These are phyloP conservation scores for Cetonia aurata DNA, from an alignment of 2,888 invertebrate genomes.

Conservation along the genomic window DNA sequence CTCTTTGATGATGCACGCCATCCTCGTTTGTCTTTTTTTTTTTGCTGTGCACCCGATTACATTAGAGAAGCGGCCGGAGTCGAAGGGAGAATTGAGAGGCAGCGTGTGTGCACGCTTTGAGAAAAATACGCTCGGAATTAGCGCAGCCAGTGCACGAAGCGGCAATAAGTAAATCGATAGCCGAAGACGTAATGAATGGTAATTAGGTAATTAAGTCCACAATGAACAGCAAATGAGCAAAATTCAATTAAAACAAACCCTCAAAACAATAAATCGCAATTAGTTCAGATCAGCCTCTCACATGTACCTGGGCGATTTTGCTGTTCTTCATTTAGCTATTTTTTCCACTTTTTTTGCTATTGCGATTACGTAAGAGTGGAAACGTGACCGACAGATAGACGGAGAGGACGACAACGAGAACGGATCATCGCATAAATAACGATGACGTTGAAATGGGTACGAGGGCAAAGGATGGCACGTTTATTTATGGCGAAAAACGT, in stretches of 20 bases:
- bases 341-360: slow-evolving; percentile 44
- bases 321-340: slow-evolving; percentile 27
- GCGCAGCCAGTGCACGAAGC: slow-evolving; percentile 36
- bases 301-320: slow-evolving; percentile 31
- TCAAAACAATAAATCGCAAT: slow-evolving; percentile 62
- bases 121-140: slow-evolving; percentile 27
- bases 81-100: slow-evolving; percentile 19
- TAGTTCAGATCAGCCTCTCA: slow-evolving; percentile 57
- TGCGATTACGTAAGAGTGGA: slow-evolving; percentile 56
- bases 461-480: slow-evolving; percentile 33
- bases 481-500: slow-evolving; percentile 24
- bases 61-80: slow-evolving; percentile 25
- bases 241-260: slow-evolving; percentile 63
- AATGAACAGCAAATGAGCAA: slow-evolving; percentile 58
- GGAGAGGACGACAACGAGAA: slow-evolving; percentile 16
- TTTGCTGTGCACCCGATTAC: not conserved
- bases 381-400: slow-evolving; percentile 55
- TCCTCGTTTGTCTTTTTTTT: slow-evolving; percentile 19
- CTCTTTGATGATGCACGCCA: slow-evolving; percentile 32
- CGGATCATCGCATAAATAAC: slow-evolving; percentile 30
- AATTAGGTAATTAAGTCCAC: slow-evolving; percentile 53
- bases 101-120: slow-evolving; percentile 32
- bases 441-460: slow-evolving; percentile 37
- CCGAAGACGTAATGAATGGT: slow-evolving; percentile 45
- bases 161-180: slow-evolving; percentile 41